Conservation (phyloP, 2,797 vertebrate genomes). For the Sebastes nivosus region DNA sequence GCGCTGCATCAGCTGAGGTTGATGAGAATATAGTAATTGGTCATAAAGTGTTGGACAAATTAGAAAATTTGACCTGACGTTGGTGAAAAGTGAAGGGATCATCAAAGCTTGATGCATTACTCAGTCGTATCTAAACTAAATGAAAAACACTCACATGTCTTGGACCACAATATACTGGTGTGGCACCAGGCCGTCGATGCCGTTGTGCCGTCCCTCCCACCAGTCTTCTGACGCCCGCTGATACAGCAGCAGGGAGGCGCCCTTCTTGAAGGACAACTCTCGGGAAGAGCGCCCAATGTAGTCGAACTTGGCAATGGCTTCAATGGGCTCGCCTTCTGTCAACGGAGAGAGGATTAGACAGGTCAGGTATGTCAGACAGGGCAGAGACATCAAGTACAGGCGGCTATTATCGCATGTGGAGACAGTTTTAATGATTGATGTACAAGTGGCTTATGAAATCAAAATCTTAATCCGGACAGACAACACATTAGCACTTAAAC, state of each 20-base stretch:
- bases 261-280: slow-evolving; percentile 98
- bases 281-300: slow-evolving; percentile 94
- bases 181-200: slow-evolving; percentile 95
- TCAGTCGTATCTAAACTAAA: background rate
- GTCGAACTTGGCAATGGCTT: slow-evolving; percentile 99
- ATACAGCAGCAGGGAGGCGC: slow-evolving; percentile 95
- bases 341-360: slow-evolving; percentile 40
- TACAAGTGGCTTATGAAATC: background rate
- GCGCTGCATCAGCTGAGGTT: background rate
- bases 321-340: slow-evolving; percentile 96
- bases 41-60: background rate
- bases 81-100: background rate
- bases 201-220: slow-evolving; percentile 99
- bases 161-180: slow-evolving; percentile 99
- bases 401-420: background rate
- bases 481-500: background rate
- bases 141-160: slow-evolving; percentile 90
- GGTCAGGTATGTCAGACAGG: slow-evolving; percentile 42
- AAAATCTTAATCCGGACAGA: background rate
- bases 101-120: background rate
- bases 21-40: background rate
- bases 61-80: background rate
- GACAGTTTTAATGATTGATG: background rate
- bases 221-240: slow-evolving; percentile 98
- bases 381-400: background rate